Base-by-base conservation (phyloP, 2,797 vertebrate genomes). In the Notolabrus celidotus region DNA sequence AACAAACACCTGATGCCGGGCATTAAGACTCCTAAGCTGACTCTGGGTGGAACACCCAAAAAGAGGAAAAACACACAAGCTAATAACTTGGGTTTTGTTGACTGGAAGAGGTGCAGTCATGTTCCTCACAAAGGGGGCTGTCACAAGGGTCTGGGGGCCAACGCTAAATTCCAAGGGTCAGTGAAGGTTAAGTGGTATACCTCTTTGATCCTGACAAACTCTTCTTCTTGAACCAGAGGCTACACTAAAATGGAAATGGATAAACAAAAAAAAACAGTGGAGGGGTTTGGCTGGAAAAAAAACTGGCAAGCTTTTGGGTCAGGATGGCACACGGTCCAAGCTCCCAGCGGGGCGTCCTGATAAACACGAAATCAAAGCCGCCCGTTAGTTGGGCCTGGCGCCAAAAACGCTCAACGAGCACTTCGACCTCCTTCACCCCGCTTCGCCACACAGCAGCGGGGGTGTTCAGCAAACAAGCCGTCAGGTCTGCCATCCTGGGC, bases 391-490 rank as follows among this genome's bases (percentile, higher is more conserved):
- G 39, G 66, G 63, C 50, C 19, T 12, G 1, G 20, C 5, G 23
- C 72, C 67, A 59, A 58, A 56, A 47, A 4, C 12, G 38, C 56
- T 59, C 5, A 11, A 0, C 7, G 27, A 34, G 5, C 70, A 65
- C 71, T 84, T 41, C 69, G 69, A 85, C 79, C 80, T 75, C 55
- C 61, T 45, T 83, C 64, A 74, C 61, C 74, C 58, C 2, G 6
- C 58, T n/a, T 46, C 1, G 16, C 59, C 31, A 5, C 10, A 16
- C 71, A 36, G 71, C 41, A 56, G 65, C 2, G 3, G 34, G 69
- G 79, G 39, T 10, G 38, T 34, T 77, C 61, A 5, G 77, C 75
- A 86, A 86, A 88, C 82, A 86, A 86, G 76, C 19, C 12, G 58
- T 52, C 9, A 2, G 53, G 71, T 56, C 55, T 46, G 39, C 64